A percentile compares a stretch with the other conserved stretches of the same genome.
These are phyloP conservation scores for Spea multiplicata DNA, from an alignment of 2,113 vertebrate genomes.

Conservation along the genomic window DNA sequence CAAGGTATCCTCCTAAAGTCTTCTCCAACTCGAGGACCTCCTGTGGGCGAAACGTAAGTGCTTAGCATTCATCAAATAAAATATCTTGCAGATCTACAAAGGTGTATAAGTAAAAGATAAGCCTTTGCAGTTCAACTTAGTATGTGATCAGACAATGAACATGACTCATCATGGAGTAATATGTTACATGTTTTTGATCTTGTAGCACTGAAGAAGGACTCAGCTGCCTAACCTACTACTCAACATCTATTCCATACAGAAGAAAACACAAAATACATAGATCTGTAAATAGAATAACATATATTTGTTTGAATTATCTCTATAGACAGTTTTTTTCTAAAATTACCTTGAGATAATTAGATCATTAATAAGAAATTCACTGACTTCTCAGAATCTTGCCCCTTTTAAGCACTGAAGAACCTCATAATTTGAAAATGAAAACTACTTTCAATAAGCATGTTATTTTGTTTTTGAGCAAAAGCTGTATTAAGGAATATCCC, in stretches of 20 bases:
- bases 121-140: no score
- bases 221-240: no score
- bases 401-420: conserved; percentile 32
- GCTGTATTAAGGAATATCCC: conserved; percentile 11
- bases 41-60: conserved; percentile 57
- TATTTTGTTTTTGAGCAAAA: conserved; percentile 16
- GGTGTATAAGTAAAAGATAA: no score
- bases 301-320: no score
- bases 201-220: no score
- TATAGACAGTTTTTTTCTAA: conserved; percentile 18
- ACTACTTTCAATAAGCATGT: conserved; percentile 6
- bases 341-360: conserved; percentile 40
- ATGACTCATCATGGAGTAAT: no score
- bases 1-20: conserved; percentile 86
- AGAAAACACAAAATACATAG: no score
- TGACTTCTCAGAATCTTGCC: conserved; percentile 22
- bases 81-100: no score
- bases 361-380: conserved; percentile 23
- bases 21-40: conserved; percentile 92
- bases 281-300: no score
- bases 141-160: no score
- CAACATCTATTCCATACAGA: no score
- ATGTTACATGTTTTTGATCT: no score
- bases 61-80: background rate
- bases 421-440: background rate